Evolutionary conservation across 2,113 vertebrate genomes (phyloP), one percentile per base, ranked within the genome.

Genomic region (Carollia perspicillata): DNA sequence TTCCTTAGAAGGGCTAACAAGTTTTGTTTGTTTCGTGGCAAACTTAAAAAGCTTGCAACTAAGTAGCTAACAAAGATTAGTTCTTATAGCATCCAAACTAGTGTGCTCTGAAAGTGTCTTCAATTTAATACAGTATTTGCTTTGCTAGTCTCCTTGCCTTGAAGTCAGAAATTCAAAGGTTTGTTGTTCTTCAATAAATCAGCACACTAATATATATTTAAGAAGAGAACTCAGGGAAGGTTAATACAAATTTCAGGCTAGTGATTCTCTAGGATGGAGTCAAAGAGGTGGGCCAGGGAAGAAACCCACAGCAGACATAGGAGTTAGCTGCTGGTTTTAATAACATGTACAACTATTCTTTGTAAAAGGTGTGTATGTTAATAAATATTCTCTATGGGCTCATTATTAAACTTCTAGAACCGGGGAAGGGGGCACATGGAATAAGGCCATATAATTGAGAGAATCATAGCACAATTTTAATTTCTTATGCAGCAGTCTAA

Each of bases 151-250:
- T 80, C 4, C n/a, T 53, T 93, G 35, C 65, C 77, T 84, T 87
- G 6, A 84, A 84, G 40, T 84, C 26, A 78, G 83, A 71, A 40
- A 75, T 90, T 92, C 69, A 53, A 42, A 90, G 63, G 47, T 53
- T 22, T 84, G n/a, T 84, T 92, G 23, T 79, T 80, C 30, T 93
- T 94, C 80, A 60, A 8, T 91, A 80, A 84, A 71, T 89, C 8
- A 71, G 17, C 51, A 65, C 16, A 90, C 8, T 40, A 30, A 35
- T 69, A 42, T 28, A 10, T 75, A 51, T 51, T 51, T 33, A 77
- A 58, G 23, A 84, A 72, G 53, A 89, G 81, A 94, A 18, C 3
- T 23, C 30, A 78, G n/a, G 77, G n/a, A 84, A 90, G 51, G 28
- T 37, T 18, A 58, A 72, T 58, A 84, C 14, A 6, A 55, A 84